phyloP scores from a whole-genome alignment of 2,888 invertebrate genomes.

The Scaptodrosophila latifasciaeformis region DNA sequence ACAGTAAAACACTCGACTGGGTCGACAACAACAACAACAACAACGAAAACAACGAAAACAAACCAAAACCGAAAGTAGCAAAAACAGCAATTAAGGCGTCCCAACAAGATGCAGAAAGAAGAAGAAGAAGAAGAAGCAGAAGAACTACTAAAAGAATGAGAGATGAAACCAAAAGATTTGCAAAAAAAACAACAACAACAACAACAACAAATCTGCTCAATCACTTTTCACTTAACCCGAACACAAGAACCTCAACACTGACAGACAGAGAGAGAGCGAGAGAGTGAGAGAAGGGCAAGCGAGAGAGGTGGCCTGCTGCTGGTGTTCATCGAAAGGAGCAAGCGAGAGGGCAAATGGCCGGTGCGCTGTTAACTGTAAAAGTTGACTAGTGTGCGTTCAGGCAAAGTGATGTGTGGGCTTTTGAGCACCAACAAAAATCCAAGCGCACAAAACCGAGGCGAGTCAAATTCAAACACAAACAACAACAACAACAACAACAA shows the following conservation, averaged over 20 bases:
- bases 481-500: slow-evolving; percentile 27
- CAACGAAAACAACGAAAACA: slow-evolving; percentile 25
- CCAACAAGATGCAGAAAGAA: neutral
- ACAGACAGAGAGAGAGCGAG: neutral
- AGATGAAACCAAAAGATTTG: slow-evolving; percentile 59
- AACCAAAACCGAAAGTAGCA: slow-evolving; percentile 1
- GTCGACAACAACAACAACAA: slow-evolving; percentile 19
- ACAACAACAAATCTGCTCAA: slow-evolving; percentile 65
- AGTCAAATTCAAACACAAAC: slow-evolving; percentile 35
- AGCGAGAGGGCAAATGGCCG: neutral
- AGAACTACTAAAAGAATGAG: slow-evolving; percentile 1
- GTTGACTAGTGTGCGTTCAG: neutral
- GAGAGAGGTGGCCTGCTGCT: no score
- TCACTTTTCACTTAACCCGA: slow-evolving; percentile 66
- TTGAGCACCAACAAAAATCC: slow-evolving; percentile 53
- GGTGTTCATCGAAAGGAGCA: neutral
- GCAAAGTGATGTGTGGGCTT: slow-evolving; percentile 61
- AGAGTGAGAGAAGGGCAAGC: neutral
- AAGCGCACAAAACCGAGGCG: slow-evolving; percentile 39
- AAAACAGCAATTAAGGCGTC: neutral
- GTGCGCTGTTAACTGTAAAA: neutral
- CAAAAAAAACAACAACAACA: no score
- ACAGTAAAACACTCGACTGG: slow-evolving; percentile 46
- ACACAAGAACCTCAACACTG: slow-evolving; percentile 56
- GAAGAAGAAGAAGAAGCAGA: no score